A percentile compares a stretch with the other conserved stretches of the same genome.
These are phyloP conservation scores for Halichoeres trimaculatus DNA, from an alignment of 2,113 vertebrate genomes.

Conservation along the genomic window DNA sequence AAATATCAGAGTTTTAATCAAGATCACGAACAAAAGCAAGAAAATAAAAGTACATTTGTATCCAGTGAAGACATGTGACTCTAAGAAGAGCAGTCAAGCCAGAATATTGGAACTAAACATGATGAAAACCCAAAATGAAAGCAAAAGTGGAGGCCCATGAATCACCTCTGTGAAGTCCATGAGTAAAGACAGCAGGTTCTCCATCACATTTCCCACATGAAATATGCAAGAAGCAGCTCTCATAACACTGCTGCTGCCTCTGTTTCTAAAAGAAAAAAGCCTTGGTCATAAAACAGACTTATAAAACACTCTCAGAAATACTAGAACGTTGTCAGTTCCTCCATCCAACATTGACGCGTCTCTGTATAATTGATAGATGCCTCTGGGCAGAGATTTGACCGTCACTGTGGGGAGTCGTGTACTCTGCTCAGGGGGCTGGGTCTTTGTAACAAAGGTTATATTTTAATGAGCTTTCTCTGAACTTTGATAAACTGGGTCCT, in stretches of 20 bases:
- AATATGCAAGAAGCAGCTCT: slow-evolving; percentile 49
- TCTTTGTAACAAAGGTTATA: slow-evolving; percentile 23
- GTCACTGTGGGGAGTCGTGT: slow-evolving; percentile 12
- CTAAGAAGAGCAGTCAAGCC: background rate
- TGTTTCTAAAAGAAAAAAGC: slow-evolving; percentile 43
- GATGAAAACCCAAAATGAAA: slow-evolving; percentile 38
- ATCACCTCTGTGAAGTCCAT: slow-evolving; percentile 23
- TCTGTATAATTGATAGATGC: slow-evolving; percentile 26
- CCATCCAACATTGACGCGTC: slow-evolving; percentile 7
- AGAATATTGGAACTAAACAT: slow-evolving; percentile 22
- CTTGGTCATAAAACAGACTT: slow-evolving; percentile 21
- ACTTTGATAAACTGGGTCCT: background rate
- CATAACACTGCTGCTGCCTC: background rate
- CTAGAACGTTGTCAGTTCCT: slow-evolving; percentile 22
- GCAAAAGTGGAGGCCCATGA: background rate
- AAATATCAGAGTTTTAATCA: no score
- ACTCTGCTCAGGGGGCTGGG: background rate
- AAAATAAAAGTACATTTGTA: background rate
- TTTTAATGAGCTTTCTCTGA: slow-evolving; percentile 7
- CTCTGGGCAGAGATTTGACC: slow-evolving; percentile 22
- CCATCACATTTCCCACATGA: slow-evolving; percentile 52
- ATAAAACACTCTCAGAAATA: slow-evolving; percentile 29
- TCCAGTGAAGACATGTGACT: slow-evolving; percentile 2
- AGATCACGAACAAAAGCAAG: background rate
- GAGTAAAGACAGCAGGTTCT: slow-evolving; percentile 16